These are phyloP conservation scores for Sebastes schlegelii DNA, from an alignment of 2,113 vertebrate genomes.

Conservation along the genomic window DNA sequence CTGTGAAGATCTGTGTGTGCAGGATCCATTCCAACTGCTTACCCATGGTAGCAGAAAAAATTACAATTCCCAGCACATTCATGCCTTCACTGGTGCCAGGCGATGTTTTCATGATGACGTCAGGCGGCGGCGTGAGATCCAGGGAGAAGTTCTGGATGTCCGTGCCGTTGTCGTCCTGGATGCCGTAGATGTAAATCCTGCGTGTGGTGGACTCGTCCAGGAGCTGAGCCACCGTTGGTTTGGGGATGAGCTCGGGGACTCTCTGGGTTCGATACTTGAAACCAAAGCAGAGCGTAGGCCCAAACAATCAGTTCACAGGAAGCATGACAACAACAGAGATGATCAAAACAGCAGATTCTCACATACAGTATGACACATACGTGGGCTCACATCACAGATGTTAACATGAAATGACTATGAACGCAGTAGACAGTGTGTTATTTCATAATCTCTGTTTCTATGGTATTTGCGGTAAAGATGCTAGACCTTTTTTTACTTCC, in stretches of 20 bases:
- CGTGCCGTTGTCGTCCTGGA: slow-evolving; percentile 94
- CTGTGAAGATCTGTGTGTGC: background rate
- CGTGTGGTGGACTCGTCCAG: slow-evolving; percentile 85
- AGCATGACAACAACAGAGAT: background rate
- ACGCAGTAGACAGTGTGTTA: background rate
- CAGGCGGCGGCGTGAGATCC: slow-evolving; percentile 94
- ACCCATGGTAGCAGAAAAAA: slow-evolving; percentile 99
- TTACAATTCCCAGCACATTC: slow-evolving; percentile 98
- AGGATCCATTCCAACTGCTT: slow-evolving; percentile 16
- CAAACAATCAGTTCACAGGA: background rate
- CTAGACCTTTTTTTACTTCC: background rate
- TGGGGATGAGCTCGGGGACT: slow-evolving; percentile 88
- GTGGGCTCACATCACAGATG: background rate
- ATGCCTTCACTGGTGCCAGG: slow-evolving; percentile 96
- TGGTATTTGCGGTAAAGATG: background rate
- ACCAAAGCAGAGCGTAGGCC: slow-evolving; percentile 15
- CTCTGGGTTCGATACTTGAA: slow-evolving; percentile 94
- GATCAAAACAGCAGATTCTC: background rate
- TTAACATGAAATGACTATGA: background rate
- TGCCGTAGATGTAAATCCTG: slow-evolving; percentile 89
- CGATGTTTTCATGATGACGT: slow-evolving; percentile 92
- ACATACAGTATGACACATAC: background rate
- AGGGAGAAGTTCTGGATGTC: slow-evolving; percentile 93
- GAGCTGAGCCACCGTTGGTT: slow-evolving; percentile 78
- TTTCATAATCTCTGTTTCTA: background rate